Evolutionary conservation across 2,113 vertebrate species (phyloP).

Genomic region (Gavia stellata): DNA sequence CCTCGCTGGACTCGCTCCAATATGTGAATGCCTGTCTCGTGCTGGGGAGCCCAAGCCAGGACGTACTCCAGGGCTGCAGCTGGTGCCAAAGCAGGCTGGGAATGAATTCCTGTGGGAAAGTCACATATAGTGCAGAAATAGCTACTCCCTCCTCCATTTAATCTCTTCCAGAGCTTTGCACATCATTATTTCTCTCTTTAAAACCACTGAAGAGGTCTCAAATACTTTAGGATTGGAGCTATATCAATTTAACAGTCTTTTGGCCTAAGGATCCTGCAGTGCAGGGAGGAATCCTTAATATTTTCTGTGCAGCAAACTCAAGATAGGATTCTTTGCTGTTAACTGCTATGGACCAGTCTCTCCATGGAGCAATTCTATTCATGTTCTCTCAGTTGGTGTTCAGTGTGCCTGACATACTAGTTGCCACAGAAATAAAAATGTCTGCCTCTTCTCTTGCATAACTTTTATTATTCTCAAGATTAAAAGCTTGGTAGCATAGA

Average conservation of each 20-base stretch:
- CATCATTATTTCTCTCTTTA: fast-evolving
- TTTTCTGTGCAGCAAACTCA: background rate
- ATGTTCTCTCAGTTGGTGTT: background rate
- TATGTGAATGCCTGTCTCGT: background rate
- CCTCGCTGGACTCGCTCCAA: background rate
- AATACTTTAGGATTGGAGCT: background rate
- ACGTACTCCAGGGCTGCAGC: background rate
- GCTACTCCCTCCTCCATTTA: background rate
- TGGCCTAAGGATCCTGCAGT: background rate
- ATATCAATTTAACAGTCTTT: background rate
- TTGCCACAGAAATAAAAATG: background rate
- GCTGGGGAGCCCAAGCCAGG: background rate
- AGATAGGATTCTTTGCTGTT: background rate
- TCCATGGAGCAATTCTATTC: background rate
- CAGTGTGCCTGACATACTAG: background rate
- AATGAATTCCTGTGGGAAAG: background rate
- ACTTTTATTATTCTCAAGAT: background rate
- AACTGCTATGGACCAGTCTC: background rate
- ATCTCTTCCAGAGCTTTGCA: background rate
- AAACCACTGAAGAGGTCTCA: background rate
- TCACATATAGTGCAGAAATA: background rate
- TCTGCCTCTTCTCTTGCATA: background rate
- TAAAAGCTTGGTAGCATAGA: background rate
- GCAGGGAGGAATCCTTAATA: background rate
- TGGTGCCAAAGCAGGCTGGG: background rate